These are phyloP conservation scores for Ramphastos sulfuratus DNA, from an alignment of 2,113 vertebrate species.

Conservation along the genomic window DNA sequence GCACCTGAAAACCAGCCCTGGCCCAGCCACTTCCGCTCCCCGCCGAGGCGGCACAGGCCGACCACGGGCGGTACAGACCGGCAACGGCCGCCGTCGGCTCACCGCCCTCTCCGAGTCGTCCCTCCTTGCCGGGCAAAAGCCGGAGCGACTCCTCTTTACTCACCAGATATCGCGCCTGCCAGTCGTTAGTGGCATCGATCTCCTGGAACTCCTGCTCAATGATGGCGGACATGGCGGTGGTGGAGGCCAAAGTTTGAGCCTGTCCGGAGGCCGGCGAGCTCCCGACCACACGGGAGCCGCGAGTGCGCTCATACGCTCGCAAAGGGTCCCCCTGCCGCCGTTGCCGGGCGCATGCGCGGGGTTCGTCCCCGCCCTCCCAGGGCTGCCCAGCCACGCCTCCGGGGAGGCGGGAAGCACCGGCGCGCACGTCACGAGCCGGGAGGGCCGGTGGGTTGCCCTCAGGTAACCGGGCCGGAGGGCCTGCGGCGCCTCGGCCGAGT, in stretches of 20 bases:
- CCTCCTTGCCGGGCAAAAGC: background rate
- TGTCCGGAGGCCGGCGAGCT: background rate
- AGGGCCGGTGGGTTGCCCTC: rapidly evolving
- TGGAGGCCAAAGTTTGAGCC: background rate
- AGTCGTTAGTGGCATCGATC: constrained; percentile 83
- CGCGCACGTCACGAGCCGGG: background rate
- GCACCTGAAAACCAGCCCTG: background rate
- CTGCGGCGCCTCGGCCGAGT: no score
- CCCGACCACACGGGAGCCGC: background rate
- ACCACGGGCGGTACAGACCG: no score
- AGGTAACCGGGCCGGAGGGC: background rate
- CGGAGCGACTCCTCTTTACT: constrained; percentile 57
- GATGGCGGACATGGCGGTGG: constrained; percentile 53
- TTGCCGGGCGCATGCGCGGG: constrained; percentile 62
- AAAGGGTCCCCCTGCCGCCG: background rate
- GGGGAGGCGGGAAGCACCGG: background rate
- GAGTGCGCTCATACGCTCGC: background rate
- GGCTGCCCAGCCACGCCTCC: background rate
- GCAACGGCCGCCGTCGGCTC: background rate
- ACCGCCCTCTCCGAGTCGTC: background rate
- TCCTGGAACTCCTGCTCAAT: constrained; percentile 88
- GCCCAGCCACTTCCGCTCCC: constrained; percentile 49
- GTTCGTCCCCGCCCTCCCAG: background rate
- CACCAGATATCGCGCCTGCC: constrained; percentile 91
- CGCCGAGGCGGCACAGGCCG: background rate